Evolutionary conservation across 2,888 invertebrate genomes (phyloP).

Genomic region (Eupithecia subfuscata): DNA sequence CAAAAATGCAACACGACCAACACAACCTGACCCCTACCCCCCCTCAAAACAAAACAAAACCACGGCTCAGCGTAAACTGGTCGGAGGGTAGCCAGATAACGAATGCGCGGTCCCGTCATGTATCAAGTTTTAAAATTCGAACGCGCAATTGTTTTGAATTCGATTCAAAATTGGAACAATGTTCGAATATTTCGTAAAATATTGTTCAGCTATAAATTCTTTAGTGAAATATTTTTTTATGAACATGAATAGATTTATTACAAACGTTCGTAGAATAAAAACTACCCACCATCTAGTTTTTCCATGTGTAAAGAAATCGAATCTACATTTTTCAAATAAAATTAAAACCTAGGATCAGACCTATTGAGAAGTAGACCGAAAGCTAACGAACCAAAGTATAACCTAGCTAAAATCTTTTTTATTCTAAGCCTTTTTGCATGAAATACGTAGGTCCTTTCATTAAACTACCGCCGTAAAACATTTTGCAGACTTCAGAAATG

Average conservation of each 20-base stretch:
- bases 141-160: conserved; percentile 50
- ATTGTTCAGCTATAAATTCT: conserved; percentile 10
- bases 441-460: conserved; percentile 14
- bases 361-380: neutral
- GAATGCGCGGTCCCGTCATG: conserved; percentile 73
- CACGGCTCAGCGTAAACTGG: conserved; percentile 38
- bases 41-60: conserved; percentile 63
- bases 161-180: conserved; percentile 39
- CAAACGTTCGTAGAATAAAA: neutral
- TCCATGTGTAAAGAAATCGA: neutral
- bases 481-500: conserved; percentile 55
- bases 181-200: conserved; percentile 40
- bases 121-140: conserved; percentile 63
- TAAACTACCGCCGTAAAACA: conserved; percentile 41
- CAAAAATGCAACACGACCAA: conserved; percentile 80
- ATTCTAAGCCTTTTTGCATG: neutral
- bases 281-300: neutral
- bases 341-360: neutral
- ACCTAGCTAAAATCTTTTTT: conserved; percentile 4
- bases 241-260: neutral
- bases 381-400: neutral
- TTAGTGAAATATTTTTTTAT: conserved; percentile 1
- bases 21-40: conserved; percentile 61
- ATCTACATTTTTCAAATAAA: neutral
- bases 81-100: conserved; percentile 60